Conservation (phyloP, 2,888 invertebrate genomes). For the Phyllotreta cruciferae region DNA sequence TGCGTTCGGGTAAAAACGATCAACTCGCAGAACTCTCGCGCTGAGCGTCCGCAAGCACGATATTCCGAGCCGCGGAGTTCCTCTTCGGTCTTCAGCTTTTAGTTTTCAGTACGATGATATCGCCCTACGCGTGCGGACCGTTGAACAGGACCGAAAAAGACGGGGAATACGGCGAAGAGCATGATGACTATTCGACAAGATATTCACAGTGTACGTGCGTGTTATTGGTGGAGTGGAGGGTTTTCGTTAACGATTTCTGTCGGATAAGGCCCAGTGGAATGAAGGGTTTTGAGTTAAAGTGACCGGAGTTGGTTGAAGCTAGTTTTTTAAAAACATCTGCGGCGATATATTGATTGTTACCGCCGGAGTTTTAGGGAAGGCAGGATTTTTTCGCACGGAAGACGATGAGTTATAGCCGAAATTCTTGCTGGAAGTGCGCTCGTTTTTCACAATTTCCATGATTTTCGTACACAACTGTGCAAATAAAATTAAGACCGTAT, state of each 20-base stretch:
- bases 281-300: slow-evolving; percentile 13
- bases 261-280: slow-evolving; percentile 23
- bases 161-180: slow-evolving; percentile 35
- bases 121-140: slow-evolving; percentile 49
- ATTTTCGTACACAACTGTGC: no score
- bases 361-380: slow-evolving; percentile 15
- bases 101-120: slow-evolving; percentile 47
- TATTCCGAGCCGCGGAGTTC: slow-evolving; percentile 15
- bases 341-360: slow-evolving; percentile 21
- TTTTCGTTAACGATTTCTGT: slow-evolving; percentile 24
- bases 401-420: neutral
- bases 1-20: slow-evolving; percentile 19
- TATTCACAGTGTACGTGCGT: slow-evolving; percentile 42
- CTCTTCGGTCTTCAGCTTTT: slow-evolving; percentile 4
- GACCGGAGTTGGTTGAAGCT: slow-evolving; percentile 4
- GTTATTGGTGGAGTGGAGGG: slow-evolving; percentile 36
- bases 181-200: slow-evolving; percentile 38
- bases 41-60: slow-evolving; percentile 10
- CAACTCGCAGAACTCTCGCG: slow-evolving; percentile 14
- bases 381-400: slow-evolving; percentile 11
- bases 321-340: slow-evolving; percentile 26
- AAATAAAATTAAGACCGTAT: no score
- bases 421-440: neutral
- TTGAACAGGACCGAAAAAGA: slow-evolving; percentile 45
- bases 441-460: neutral